Evolutionary conservation across 2,113 vertebrate genomes (phyloP).

Genomic region (Burhinus oedicnemus): DNA sequence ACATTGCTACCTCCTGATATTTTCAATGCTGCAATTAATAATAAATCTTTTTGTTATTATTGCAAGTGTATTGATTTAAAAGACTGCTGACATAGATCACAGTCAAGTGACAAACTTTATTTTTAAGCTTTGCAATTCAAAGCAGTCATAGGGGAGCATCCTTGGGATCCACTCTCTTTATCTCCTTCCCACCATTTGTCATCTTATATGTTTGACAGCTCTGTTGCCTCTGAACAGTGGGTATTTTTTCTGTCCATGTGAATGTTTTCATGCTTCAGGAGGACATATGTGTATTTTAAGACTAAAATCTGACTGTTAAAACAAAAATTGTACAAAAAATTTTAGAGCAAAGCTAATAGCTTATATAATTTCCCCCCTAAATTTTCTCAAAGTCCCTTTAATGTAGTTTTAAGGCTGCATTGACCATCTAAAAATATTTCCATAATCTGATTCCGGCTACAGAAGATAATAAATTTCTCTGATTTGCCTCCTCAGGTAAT

Average conservation of each 20-base stretch:
- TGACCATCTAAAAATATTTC: background rate
- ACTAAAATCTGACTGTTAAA: background rate
- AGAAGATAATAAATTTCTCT: background rate
- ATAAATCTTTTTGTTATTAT: background rate
- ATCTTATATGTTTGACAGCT: background rate
- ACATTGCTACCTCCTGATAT: background rate
- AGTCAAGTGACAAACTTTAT: background rate
- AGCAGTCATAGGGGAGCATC: background rate
- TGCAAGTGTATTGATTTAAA: background rate
- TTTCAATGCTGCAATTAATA: background rate
- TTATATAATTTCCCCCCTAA: background rate
- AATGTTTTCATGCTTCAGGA: background rate
- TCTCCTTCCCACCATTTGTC: background rate
- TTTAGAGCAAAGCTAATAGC: background rate
- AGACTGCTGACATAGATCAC: background rate
- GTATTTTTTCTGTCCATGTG: background rate
- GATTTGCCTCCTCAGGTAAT: background rate
- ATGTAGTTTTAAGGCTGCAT: background rate
- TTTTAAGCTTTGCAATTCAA: background rate
- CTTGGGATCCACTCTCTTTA: background rate
- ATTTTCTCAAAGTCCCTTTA: background rate
- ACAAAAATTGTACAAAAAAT: background rate
- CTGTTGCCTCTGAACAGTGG: background rate
- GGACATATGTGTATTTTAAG: background rate
- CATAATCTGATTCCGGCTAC: background rate